Evolutionary conservation across 2,797 vertebrate species (phyloP).

Genomic region (Nyctalus aviator): DNA sequence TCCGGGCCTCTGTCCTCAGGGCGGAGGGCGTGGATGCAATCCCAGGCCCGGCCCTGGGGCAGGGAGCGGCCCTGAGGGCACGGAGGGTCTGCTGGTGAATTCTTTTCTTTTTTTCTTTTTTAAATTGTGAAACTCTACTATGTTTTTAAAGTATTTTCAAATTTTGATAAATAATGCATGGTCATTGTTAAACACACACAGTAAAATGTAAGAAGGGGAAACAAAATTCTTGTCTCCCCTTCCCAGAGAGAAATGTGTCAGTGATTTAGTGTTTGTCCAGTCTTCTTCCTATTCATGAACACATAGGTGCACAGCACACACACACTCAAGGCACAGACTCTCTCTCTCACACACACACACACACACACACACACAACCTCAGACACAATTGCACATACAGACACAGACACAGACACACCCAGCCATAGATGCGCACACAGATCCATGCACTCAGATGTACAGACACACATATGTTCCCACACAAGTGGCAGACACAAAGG

Average conservation of each 20-base stretch:
- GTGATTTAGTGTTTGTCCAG: neutral
- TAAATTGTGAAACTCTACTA: neutral
- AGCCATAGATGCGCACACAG: too few species aligned
- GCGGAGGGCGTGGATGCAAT: neutral
- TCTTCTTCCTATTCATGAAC: neutral
- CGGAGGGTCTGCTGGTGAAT: neutral
- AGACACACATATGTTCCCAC: neutral
- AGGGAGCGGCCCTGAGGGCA: neutral
- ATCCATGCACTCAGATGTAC: neutral
- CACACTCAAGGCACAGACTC: neutral
- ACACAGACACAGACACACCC: neutral
- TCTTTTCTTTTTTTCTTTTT: slow-evolving; percentile 52
- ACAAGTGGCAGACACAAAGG: neutral
- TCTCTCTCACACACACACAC: too few species aligned
- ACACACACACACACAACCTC: neutral
- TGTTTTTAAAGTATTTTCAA: slow-evolving; percentile 36
- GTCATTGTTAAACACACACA: neutral
- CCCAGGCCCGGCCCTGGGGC: neutral
- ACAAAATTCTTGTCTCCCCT: neutral
- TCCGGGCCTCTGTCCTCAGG: neutral
- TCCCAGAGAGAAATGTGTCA: neutral
- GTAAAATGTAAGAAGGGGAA: neutral
- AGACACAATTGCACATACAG: neutral
- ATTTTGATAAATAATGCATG: neutral
- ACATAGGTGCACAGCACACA: neutral